phyloP scores from a whole-genome alignment of 1,140 invertebrate species.

The Drosophila sucinea region DNA sequence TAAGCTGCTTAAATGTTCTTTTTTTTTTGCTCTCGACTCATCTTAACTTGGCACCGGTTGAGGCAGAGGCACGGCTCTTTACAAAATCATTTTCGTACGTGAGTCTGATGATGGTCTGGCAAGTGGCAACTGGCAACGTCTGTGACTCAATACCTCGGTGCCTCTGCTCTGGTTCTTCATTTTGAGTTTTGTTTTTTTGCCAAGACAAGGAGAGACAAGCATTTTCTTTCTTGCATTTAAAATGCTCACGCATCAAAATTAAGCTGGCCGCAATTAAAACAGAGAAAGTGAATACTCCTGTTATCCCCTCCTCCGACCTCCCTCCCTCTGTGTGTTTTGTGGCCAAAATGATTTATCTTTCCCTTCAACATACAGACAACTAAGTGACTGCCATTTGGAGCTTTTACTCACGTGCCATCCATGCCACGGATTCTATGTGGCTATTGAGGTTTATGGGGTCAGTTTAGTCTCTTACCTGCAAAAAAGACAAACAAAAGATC shows the following conservation, averaged over 20 bases:
- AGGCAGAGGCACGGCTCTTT: constrained; percentile 16
- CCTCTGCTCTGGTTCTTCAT: background rate
- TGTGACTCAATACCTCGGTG: constrained; percentile 22
- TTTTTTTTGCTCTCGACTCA: constrained; percentile 12
- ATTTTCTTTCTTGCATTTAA: constrained; percentile 58
- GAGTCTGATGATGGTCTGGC: constrained; percentile 28
- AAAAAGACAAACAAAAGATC: constrained; percentile 17
- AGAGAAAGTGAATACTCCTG: constrained; percentile 65
- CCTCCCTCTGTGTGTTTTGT: background rate
- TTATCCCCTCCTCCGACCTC: constrained; percentile 3
- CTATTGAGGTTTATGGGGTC: constrained; percentile 61
- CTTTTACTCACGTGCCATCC: constrained; percentile 72
- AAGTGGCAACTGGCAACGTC: constrained; percentile 12
- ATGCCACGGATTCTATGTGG: constrained; percentile 60
- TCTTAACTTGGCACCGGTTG: background rate
- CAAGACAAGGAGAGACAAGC: constrained; percentile 37
- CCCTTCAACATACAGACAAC: constrained; percentile 22
- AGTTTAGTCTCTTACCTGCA: constrained; percentile 63
- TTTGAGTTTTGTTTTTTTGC: constrained; percentile 23
- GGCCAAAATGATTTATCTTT: constrained; percentile 56
- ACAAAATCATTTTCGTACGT: constrained; percentile 58
- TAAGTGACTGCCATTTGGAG: constrained; percentile 33
- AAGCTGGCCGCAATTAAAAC: constrained; percentile 74
- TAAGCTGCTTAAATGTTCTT: constrained; percentile 77
- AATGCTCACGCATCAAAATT: constrained; percentile 66